phyloP scores from a whole-genome alignment of 2,888 invertebrate genomes.

The Chironomus riparius region DNA sequence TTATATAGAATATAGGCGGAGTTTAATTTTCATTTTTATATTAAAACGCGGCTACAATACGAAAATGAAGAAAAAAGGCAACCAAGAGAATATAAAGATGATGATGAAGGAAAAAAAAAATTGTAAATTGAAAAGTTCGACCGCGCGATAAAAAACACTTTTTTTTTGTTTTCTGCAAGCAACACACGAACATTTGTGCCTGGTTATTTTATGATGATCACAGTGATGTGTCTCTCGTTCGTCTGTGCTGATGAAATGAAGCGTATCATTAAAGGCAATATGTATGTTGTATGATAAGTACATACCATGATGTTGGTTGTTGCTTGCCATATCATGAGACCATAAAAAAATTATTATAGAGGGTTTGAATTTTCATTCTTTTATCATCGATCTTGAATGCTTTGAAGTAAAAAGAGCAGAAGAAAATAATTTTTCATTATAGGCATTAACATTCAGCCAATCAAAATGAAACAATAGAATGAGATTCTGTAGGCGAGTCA shows the following conservation, averaged over 20 bases:
- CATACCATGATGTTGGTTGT: no score
- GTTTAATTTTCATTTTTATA: slow-evolving; percentile 24
- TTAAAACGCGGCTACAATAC: neutral
- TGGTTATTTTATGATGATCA: no score
- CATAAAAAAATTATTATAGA: no score
- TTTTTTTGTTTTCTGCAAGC: neutral
- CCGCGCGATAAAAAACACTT: neutral
- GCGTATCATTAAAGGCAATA: no score
- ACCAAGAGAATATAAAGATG: neutral
- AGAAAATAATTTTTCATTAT: neutral
- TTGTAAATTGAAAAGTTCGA: slow-evolving; percentile 4
- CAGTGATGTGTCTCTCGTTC: no score
- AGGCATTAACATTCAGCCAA: neutral
- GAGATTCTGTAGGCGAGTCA: slow-evolving; percentile 3
- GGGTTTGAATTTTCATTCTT: neutral
- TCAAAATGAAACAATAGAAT: slow-evolving; percentile 9
- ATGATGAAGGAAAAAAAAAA: neutral
- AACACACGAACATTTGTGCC: neutral
- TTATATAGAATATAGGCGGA: slow-evolving; percentile 13
- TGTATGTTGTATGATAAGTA: no score
- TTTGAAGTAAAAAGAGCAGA: neutral
- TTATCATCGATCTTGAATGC: slow-evolving; percentile 14
- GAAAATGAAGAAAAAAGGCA: slow-evolving; percentile 1
- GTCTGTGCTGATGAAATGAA: no score
- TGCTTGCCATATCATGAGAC: no score